Percentiles rank a stretch among this genome's conserved stretches.
These are phyloP conservation scores for Trichonephila inaurata DNA, from an alignment of 1,140 invertebrate genomes.

Conservation along the genomic window DNA sequence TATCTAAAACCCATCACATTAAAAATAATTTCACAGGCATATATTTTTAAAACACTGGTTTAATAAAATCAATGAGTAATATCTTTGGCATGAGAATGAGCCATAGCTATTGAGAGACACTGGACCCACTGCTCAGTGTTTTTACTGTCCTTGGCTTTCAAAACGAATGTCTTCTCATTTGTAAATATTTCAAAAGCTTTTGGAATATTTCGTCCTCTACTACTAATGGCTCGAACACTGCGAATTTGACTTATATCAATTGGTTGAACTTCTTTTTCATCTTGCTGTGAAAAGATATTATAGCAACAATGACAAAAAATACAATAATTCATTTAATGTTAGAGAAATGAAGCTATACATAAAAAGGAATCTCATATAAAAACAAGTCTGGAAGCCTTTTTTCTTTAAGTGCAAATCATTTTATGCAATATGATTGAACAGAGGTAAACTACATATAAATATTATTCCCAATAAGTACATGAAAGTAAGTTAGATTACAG, in stretches of 20 bases:
- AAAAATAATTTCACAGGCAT: slow-evolving; percentile 28
- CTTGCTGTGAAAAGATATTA: slow-evolving; percentile 75
- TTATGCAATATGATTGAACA: too few relatives aligned
- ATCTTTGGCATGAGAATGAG: slow-evolving; percentile 88
- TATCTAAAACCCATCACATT: background rate
- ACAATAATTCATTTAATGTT: background rate
- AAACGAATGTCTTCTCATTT: slow-evolving; percentile 92
- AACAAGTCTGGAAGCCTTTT: too few relatives aligned
- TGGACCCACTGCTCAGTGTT: slow-evolving; percentile 97
- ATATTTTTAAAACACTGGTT: background rate
- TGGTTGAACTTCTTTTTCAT: slow-evolving; percentile 81
- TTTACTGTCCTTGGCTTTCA: slow-evolving; percentile 96
- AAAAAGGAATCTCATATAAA: background rate
- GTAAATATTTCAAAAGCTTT: slow-evolving; percentile 98
- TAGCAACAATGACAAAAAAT: background rate
- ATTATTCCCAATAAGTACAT: too few relatives aligned
- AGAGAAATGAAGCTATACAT: background rate
- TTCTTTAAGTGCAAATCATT: too few relatives aligned
- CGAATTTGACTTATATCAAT: slow-evolving; percentile 95
- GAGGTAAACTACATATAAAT: too few relatives aligned
- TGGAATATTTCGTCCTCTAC: slow-evolving; percentile 91
- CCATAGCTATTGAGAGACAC: slow-evolving; percentile 92
- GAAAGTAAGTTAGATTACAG: too few relatives aligned
- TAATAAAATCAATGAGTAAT: slow-evolving; percentile 21
- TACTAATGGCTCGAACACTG: slow-evolving; percentile 90